Base-by-base conservation (phyloP, 2,888 invertebrate genomes). In the Allophyes oxyacanthae region DNA sequence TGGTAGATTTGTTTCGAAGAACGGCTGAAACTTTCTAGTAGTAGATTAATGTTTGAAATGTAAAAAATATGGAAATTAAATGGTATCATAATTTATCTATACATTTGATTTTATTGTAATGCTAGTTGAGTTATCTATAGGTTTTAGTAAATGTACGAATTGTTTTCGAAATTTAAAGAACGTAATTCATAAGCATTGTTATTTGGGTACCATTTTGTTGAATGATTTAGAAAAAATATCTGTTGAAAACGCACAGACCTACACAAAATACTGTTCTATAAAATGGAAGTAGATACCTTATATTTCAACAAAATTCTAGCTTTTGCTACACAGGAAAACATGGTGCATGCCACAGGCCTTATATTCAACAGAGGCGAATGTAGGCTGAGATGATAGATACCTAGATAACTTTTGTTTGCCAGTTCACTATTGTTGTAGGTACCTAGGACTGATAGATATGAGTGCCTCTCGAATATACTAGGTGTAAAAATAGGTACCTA, bases 11-110 rank as follows among this genome's bases (percentile, higher is more conserved):
- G 41, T 13, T 42, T 25, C 43, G 30, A 69, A 63, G 51, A 33
- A 2, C 6, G n/a, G 7, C 3, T 38, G 30, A 54, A 59, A 64
- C 61, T 76, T 72, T 73, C 64, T 59, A 63, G 34, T 6, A n/a
- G n/a, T n/a, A n/a, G n/a, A n/a, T n/a, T n/a, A 28, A 34, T 11
- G 11, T 41, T 50, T 42, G 37, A 7, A 63, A 69, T 48, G 38
- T 9, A 8, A 45, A 38, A 49, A 36, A 28, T 42, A 50, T 46
- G 37, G 8, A 43, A 41, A 69, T 45, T 10, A 14, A 15, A 10
- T 36, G 34, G 8, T 28, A 28, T 8, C 28, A 28, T 28, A 28
- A 28, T 28, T 28, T 20, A 6, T 6, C 28, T 8, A 6, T 28
- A 1, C 28, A 28, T 28, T 28, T 28, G 28, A 1, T 28, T 28